Evolutionary conservation across 2,113 vertebrate species (phyloP).

Genomic region (Aegotheles bennettii): DNA sequence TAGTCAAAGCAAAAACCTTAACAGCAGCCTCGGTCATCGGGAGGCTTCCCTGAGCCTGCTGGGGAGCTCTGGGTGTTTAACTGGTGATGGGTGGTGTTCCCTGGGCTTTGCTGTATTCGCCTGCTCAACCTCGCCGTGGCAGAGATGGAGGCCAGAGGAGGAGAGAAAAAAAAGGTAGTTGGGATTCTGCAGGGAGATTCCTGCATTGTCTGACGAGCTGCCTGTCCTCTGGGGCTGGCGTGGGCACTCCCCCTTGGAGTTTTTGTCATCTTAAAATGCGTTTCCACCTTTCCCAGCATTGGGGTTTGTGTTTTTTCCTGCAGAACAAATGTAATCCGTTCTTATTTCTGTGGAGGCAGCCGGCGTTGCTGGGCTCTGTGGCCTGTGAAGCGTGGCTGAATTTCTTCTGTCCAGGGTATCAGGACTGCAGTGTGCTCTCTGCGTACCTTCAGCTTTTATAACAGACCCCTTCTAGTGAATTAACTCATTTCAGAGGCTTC

Average conservation of each 20-base stretch:
- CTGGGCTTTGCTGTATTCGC: not conserved
- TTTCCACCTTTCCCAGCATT: not conserved
- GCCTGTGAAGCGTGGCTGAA: not conserved
- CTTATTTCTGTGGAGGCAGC: not conserved
- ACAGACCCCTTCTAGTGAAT: not conserved
- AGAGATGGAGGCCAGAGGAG: constrained; percentile 6
- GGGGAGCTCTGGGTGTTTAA: not conserved
- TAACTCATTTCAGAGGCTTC: rapidly evolving
- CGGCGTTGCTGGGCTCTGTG: not conserved
- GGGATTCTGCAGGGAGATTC: constrained; percentile 23
- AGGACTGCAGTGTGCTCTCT: not conserved
- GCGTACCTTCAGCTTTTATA: not conserved
- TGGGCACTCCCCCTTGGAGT: not conserved
- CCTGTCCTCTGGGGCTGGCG: not conserved
- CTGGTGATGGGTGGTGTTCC: not conserved
- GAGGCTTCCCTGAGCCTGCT: not conserved
- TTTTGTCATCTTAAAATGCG: not conserved
- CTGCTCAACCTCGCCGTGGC: not conserved
- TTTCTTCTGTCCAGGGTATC: not conserved
- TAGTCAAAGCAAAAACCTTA: not conserved
- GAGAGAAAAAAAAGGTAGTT: not conserved
- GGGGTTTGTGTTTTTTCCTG: not conserved
- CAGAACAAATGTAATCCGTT: not conserved
- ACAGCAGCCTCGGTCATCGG: not conserved
- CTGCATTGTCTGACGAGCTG: not conserved